Conservation (phyloP, 2,888 invertebrate species). For the Aethes cnicana region DNA sequence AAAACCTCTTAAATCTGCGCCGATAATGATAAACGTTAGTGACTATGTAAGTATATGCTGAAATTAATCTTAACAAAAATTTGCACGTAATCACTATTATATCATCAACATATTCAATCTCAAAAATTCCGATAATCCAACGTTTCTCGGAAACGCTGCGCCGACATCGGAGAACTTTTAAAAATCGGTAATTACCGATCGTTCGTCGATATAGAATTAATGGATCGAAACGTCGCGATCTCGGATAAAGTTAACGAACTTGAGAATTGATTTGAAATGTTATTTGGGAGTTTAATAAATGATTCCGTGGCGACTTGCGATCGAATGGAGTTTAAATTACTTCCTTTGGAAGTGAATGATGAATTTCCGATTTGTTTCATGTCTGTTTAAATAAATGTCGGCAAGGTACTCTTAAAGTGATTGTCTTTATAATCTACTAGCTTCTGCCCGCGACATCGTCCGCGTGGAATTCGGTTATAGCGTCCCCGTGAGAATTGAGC, state of each 20-base stretch:
- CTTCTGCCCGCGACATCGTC: too few relatives aligned
- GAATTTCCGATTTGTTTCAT: too few relatives aligned
- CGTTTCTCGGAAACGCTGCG: constrained; percentile 8
- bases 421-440: too few relatives aligned
- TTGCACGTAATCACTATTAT: neutral
- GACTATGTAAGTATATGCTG: neutral
- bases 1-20: too few relatives aligned
- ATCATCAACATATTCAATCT: neutral
- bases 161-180: constrained; percentile 21
- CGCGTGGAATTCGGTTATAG: too few relatives aligned
- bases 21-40: too few relatives aligned
- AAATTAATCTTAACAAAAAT: neutral
- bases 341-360: too few relatives aligned
- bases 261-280: constrained; percentile 60
- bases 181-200: constrained; percentile 34
- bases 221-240: constrained; percentile 34
- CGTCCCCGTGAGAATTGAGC: too few relatives aligned
- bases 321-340: too few relatives aligned
- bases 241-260: constrained; percentile 64
- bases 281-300: constrained; percentile 31
- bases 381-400: constrained; percentile 24
- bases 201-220: constrained; percentile 32
- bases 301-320: neutral
- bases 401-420: too few relatives aligned
- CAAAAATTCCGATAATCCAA: constrained; percentile 15